These are phyloP conservation scores for Harmothoe impar DNA, from an alignment of 2,888 invertebrate genomes.

Conservation along the genomic window DNA sequence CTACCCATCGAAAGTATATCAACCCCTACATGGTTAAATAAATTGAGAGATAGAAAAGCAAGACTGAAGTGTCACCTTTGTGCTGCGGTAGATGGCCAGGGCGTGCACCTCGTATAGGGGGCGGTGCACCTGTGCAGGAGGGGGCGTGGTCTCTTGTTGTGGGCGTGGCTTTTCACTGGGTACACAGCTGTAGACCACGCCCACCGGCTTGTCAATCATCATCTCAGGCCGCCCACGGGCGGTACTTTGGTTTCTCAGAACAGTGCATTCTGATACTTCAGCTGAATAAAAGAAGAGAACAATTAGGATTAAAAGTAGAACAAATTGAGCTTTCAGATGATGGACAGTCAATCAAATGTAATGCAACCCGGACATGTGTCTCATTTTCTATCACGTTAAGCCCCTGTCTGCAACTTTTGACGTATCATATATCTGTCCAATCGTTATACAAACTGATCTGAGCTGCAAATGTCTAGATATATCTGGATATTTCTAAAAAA, in stretches of 20 bases:
- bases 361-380: too few relatives aligned
- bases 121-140: background rate
- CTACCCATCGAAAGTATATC: too few relatives aligned
- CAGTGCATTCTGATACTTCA: slow-evolving; percentile 26
- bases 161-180: slow-evolving; percentile 2
- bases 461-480: too few relatives aligned
- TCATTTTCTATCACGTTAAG: too few relatives aligned
- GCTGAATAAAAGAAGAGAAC: background rate
- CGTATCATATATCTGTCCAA: too few relatives aligned
- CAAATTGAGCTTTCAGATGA: too few relatives aligned
- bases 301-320: background rate
- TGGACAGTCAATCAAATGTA: too few relatives aligned
- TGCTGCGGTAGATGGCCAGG: slow-evolving; percentile 14
- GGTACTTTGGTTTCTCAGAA: slow-evolving; percentile 20
- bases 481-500: too few relatives aligned
- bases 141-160: background rate
- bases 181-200: slow-evolving; percentile 55
- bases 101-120: slow-evolving; percentile 40
- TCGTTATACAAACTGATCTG: too few relatives aligned
- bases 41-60: too few relatives aligned
- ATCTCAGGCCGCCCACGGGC: slow-evolving; percentile 44
- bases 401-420: too few relatives aligned
- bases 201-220: slow-evolving; percentile 57
- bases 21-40: too few relatives aligned
- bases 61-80: slow-evolving; percentile 15